Percentiles rank a stretch among this genome's conserved stretches.
Conservation (phyloP, 2,113 vertebrate species). For the Entomyzon cyanotis region DNA sequence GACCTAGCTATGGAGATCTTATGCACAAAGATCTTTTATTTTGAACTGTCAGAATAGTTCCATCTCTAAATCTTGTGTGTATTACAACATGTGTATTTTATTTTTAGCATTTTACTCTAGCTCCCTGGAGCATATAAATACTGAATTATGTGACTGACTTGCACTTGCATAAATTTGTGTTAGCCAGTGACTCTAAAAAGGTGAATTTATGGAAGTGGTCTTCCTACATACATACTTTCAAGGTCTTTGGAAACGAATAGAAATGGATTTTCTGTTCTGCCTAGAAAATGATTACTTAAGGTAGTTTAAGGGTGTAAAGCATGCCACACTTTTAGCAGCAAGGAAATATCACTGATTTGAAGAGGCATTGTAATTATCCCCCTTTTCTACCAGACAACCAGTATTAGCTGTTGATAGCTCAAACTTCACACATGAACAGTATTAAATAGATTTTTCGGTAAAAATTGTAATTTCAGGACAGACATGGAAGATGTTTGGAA, state of each 20-base stretch:
- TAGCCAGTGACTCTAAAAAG: constrained; percentile 3
- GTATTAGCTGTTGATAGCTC: not conserved
- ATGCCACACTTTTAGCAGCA: not conserved
- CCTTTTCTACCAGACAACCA: not conserved
- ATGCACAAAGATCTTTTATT: constrained; percentile 26
- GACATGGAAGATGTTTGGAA: not conserved
- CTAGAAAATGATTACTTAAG: constrained; percentile 12
- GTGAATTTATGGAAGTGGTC: constrained; percentile 22
- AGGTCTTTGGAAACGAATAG: constrained; percentile 30
- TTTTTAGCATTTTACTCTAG: constrained; percentile 32
- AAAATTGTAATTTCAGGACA: not conserved
- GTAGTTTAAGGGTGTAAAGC: constrained; percentile 10
- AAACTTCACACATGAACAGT: not conserved
- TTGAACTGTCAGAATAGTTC: not conserved
- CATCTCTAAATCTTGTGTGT: not conserved
- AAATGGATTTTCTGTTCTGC: constrained; percentile 53
- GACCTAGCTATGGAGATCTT: not conserved
- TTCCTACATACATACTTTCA: not conserved
- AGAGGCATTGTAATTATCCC: not conserved
- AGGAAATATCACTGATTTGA: not conserved
- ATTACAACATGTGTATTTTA: constrained; percentile 29
- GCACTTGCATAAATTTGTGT: constrained; percentile 39
- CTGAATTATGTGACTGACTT: constrained; percentile 25
- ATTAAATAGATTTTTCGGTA: not conserved
- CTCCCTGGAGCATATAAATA: constrained; percentile 27